A percentile compares a stretch with the other conserved stretches of the same genome.
phyloP scores from a whole-genome alignment of 2,797 vertebrate species.

The Triplophysa yarkandensis region DNA sequence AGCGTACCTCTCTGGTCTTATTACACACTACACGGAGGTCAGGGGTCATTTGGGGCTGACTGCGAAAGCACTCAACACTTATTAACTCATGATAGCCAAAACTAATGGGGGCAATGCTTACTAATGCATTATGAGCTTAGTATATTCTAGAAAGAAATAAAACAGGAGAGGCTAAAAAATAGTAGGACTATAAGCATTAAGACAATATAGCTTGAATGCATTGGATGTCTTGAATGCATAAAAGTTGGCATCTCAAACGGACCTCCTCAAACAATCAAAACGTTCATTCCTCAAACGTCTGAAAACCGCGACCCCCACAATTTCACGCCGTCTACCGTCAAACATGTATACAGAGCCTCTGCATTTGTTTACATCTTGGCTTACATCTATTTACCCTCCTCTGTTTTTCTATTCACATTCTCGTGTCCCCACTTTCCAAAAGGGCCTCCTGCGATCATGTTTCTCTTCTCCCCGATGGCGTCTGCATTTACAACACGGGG shows the following conservation, averaged over 20 bases:
- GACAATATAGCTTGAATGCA: not conserved
- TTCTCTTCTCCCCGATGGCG: constrained; percentile 32
- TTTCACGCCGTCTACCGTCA: not conserved
- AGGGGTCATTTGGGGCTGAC: constrained; percentile 47
- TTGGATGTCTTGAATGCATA: not conserved
- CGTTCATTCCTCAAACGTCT: constrained; percentile 1
- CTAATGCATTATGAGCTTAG: constrained; percentile 2
- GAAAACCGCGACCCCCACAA: not conserved
- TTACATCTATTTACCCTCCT: constrained; percentile 62
- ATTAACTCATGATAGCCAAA: constrained; percentile 31
- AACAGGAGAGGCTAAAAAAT: not conserved
- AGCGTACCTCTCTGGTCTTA: constrained; percentile 46
- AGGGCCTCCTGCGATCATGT: constrained; percentile 25
- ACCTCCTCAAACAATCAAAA: constrained; percentile 9
- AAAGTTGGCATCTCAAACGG: not conserved
- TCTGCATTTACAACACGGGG: not conserved
- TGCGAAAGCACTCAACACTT: constrained; percentile 27
- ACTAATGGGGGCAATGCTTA: constrained; percentile 32
- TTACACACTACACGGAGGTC: constrained; percentile 48
- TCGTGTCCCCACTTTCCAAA: constrained; percentile 36
- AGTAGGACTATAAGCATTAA: too few relatives aligned
- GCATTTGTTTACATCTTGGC: constrained; percentile 62
- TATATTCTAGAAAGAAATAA: constrained; percentile 1
- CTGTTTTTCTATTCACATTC: constrained; percentile 59
- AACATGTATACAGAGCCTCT: constrained; percentile 42